Conservation (phyloP, 2,888 invertebrate species). For the Lasioglossum calceatum region DNA sequence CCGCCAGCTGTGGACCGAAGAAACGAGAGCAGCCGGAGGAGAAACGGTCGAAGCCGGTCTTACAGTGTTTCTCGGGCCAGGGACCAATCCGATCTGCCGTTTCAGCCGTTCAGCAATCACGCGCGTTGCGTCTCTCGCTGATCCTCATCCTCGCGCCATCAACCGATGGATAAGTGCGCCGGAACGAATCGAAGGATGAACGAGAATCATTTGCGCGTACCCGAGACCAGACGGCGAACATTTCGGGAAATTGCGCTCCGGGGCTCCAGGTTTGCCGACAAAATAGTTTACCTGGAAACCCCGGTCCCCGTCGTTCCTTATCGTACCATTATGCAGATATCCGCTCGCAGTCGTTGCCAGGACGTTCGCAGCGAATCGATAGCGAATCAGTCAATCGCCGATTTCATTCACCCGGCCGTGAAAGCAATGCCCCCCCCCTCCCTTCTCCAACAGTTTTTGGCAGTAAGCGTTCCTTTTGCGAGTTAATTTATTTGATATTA, state of each 20-base stretch:
- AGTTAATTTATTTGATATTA: too few relatives aligned
- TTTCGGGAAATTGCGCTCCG: slow-evolving; percentile 24
- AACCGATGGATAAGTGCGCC: slow-evolving; percentile 34
- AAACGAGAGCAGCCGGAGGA: slow-evolving; percentile 43
- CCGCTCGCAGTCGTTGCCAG: neutral
- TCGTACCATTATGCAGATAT: neutral
- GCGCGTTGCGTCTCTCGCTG: slow-evolving; percentile 24
- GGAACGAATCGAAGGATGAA: slow-evolving; percentile 15
- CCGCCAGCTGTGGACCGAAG: slow-evolving; percentile 39
- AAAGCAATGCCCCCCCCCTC: too few relatives aligned
- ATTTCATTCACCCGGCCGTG: neutral
- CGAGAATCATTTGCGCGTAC: slow-evolving; percentile 49
- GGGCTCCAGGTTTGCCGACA: slow-evolving; percentile 13
- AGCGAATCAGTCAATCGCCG: neutral
- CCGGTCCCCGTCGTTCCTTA: neutral
- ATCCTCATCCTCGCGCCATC: slow-evolving; percentile 4
- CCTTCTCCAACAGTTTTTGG: too few relatives aligned
- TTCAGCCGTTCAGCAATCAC: slow-evolving; percentile 59
- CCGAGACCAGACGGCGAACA: slow-evolving; percentile 7
- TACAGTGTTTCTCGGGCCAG: slow-evolving; percentile 33
- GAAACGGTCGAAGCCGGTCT: slow-evolving; percentile 51
- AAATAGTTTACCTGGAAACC: neutral
- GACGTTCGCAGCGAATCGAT: neutral
- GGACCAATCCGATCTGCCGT: slow-evolving; percentile 59
- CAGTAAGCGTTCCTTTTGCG: too few relatives aligned